Evolutionary conservation across 2,113 vertebrate species (phyloP).

Genomic region (Hippocampus barbouri): DNA sequence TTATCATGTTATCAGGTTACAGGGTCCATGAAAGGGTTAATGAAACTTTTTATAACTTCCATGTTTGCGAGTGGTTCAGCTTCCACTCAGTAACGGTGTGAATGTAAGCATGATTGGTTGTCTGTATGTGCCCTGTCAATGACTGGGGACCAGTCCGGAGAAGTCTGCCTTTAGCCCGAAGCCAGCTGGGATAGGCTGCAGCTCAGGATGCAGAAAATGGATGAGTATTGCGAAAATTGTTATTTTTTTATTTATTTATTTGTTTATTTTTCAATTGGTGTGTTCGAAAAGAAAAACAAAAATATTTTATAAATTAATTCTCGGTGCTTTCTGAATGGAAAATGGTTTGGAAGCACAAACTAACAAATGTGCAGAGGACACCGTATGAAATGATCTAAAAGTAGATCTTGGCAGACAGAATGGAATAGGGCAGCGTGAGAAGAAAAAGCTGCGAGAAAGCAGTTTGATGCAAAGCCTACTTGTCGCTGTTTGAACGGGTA

Average conservation of each 20-base stretch:
- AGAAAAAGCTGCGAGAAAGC: constrained; percentile 6
- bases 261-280: background rate
- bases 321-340: background rate
- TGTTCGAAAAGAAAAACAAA: background rate
- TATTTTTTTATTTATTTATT: too few species aligned
- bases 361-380: background rate
- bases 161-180: background rate
- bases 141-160: background rate
- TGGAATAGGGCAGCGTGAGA: constrained; percentile 18
- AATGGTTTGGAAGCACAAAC: background rate
- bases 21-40: too few species aligned
- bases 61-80: background rate
- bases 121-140: background rate
- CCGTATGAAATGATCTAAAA: background rate
- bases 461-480: background rate
- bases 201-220: background rate
- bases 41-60: background rate
- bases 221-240: background rate
- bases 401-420: constrained; percentile 9
- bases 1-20: too few species aligned
- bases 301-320: background rate
- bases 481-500: constrained; percentile 28
- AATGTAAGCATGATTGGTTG: background rate
- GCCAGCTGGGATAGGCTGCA: background rate
- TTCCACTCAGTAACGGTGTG: background rate